phyloP scores from a whole-genome alignment of 2,888 invertebrate species.

The Artemia sp. region DNA sequence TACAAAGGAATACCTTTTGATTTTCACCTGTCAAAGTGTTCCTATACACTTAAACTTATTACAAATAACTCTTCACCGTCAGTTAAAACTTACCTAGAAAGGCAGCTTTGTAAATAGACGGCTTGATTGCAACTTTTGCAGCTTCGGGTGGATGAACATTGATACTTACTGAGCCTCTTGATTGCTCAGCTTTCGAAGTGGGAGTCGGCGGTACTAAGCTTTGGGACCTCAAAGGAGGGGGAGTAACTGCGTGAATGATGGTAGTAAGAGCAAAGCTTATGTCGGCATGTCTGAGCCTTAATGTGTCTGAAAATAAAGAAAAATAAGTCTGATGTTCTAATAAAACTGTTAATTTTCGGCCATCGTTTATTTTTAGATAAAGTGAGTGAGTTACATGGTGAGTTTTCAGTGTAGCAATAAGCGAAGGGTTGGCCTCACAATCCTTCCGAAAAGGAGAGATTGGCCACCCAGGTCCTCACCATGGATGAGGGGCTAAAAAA shows the following conservation, averaged over 20 bases:
- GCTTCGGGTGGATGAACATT: conserved; percentile 61
- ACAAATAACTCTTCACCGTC: not conserved
- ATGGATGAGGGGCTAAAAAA: too few species aligned
- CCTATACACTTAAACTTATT: too few species aligned
- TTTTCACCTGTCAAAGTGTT: too few species aligned
- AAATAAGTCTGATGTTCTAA: conserved; percentile 20
- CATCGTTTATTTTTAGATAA: too few species aligned
- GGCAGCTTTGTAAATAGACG: conserved; percentile 34
- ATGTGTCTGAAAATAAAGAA: conserved; percentile 49
- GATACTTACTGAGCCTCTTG: conserved; percentile 58
- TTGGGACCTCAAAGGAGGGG: conserved; percentile 29
- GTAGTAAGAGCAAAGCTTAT: conserved; percentile 77
- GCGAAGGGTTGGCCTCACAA: too few species aligned
- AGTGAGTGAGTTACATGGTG: too few species aligned
- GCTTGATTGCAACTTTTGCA: conserved; percentile 45
- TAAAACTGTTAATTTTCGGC: too few species aligned
- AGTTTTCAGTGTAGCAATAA: too few species aligned
- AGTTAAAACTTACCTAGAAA: conserved; percentile 34
- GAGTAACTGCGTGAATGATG: conserved; percentile 66
- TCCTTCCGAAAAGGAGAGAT: too few species aligned
- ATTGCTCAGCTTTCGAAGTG: conserved; percentile 50
- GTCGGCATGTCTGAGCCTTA: conserved; percentile 70
- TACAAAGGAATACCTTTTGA: too few species aligned
- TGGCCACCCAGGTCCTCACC: too few species aligned
- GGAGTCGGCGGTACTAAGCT: conserved; percentile 37